These are phyloP conservation scores for Gisinianus flammeolus DNA, from an alignment of 2,888 invertebrate genomes.

Conservation along the genomic window DNA sequence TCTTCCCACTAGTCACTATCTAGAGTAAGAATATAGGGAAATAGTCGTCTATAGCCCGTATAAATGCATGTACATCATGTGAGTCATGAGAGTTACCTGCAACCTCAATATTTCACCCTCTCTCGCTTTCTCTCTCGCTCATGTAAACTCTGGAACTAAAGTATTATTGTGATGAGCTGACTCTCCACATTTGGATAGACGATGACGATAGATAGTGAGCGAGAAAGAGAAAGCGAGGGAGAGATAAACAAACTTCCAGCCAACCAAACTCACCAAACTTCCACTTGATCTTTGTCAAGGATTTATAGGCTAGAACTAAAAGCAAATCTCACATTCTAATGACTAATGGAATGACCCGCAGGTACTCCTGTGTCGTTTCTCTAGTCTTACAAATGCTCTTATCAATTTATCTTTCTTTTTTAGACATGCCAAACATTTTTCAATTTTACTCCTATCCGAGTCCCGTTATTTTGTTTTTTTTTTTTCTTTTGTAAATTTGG, in stretches of 20 bases:
- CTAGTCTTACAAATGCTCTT: too few species aligned
- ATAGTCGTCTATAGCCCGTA: neutral
- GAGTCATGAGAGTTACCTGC: neutral
- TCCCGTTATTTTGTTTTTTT: too few species aligned
- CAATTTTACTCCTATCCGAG: too few species aligned
- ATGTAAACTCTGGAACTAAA: too few species aligned
- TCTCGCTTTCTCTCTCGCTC: neutral
- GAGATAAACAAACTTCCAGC: constrained; percentile 4
- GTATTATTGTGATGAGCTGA: neutral
- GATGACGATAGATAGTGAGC: too few species aligned
- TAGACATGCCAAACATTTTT: too few species aligned
- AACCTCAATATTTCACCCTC: neutral
- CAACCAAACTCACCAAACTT: neutral
- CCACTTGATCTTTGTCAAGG: constrained; percentile 30
- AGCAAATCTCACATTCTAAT: constrained; percentile 22
- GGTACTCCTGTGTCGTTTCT: constrained; percentile 94
- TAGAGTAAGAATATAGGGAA: neutral
- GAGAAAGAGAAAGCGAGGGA: neutral
- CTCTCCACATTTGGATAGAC: neutral
- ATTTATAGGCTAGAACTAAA: constrained; percentile 2
- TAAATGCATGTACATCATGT: neutral
- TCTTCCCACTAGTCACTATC: neutral
- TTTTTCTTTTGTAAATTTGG: too few species aligned
- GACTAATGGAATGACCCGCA: constrained; percentile 35
- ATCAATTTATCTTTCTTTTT: too few species aligned